Evolutionary conservation across 2,113 vertebrate genomes (phyloP).

Genomic region (Spea multiplicata): DNA sequence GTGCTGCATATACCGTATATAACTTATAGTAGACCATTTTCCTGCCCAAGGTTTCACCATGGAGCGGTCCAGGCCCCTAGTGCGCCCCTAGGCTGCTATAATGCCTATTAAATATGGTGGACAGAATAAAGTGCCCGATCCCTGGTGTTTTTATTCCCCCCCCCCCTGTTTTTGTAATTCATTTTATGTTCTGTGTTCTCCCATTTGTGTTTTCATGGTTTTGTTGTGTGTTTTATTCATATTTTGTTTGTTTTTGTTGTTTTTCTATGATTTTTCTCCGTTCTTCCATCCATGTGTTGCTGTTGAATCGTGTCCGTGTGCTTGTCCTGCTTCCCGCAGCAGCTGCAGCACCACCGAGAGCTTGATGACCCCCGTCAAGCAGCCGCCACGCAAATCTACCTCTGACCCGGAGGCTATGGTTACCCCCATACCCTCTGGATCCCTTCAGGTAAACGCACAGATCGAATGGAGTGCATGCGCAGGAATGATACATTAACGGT

Average conservation of each 20-base stretch:
- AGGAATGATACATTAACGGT: too few relatives aligned
- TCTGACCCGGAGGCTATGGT: slow-evolving; percentile 80
- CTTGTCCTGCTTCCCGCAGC: slow-evolving; percentile 60
- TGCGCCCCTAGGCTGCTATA: too few relatives aligned
- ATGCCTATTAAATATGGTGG: too few relatives aligned
- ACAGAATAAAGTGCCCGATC: too few relatives aligned
- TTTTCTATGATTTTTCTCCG: slow-evolving; percentile 51
- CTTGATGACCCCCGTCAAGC: slow-evolving; percentile 79
- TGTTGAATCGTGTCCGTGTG: slow-evolving; percentile 60
- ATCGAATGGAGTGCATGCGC: not conserved
- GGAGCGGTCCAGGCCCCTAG: too few relatives aligned
- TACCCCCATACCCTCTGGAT: slow-evolving; percentile 78
- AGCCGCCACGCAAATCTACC: slow-evolving; percentile 82
- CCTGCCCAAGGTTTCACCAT: too few relatives aligned
- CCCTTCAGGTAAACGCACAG: slow-evolving; percentile 81
- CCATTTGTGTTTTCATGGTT: slow-evolving; percentile 15
- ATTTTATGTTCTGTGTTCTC: slow-evolving; percentile 34
- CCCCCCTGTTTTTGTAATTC: slow-evolving; percentile 38
- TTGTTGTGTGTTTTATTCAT: slow-evolving; percentile 25
- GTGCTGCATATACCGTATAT: too few relatives aligned
- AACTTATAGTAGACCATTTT: too few relatives aligned
- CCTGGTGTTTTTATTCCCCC: too few relatives aligned
- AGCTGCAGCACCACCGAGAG: slow-evolving; percentile 88
- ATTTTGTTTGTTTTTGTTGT: slow-evolving; percentile 54
- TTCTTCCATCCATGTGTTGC: slow-evolving; percentile 7